Base-by-base conservation (phyloP, 2,888 invertebrate genomes). In the Ophion slaviceki region DNA sequence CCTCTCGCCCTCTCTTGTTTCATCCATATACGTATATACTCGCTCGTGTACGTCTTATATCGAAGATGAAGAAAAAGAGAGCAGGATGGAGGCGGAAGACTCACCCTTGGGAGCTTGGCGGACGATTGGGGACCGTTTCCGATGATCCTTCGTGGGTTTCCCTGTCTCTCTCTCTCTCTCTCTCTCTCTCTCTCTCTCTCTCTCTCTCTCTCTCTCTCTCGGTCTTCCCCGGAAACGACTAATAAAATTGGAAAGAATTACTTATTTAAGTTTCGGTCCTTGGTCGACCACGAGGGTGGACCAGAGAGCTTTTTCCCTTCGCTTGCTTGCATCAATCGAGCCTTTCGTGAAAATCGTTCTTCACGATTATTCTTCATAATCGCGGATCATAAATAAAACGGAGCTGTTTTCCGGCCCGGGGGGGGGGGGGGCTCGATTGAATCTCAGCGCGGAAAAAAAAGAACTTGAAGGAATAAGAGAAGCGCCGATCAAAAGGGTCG, bases 221-320 rank as follows among this genome's bases (percentile, higher is more conserved):
- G 70, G 45, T 67, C n/a, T 67, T 71, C 76, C 67, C n/a, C 78
- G 57, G 81, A 87, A 82, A 87, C 82, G 88, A 70, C 89, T 89
- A 91, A 92, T 92, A 92, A 92, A 92, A 92, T 92, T 91, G 89
- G 87, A 90, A 92, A 90, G 90, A 92, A 92, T 92, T 90, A 90
- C 91, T 92, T 90, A 90, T 92, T 92, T 91, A 91, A 91, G 91
- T 91, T 88, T 87, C 88, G 88, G 85, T 86, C 86, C 83, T 62
- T 57, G 28, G 20, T 45, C 47, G 67, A 17, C 68, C 77, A 62
- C 47, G 76, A 61, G 67, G 57, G 36, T 71, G 62, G 71, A 72
- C 80, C 86, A 62, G 85, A 67, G 72, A 57, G 32, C 53, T 79
- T 82, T 76, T 68, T 71, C 57, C 71, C 68, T 61, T 40, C 59